Evolutionary conservation across 2,113 vertebrate genomes (phyloP), one percentile per base, ranked within the genome.

Genomic region (Anarrhichthys ocellatus): DNA sequence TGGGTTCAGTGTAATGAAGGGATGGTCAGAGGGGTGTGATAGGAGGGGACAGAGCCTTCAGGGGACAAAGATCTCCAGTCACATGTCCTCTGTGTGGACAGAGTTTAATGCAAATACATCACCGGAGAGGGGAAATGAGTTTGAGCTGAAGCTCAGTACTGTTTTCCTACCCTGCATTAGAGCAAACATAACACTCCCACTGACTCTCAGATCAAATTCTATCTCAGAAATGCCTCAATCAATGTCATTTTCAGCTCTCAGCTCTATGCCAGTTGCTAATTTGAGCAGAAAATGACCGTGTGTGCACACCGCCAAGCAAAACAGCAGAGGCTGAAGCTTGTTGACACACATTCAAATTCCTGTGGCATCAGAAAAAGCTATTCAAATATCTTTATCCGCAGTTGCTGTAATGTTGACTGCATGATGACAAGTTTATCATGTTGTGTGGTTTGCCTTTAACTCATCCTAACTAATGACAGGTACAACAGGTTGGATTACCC

Each of bases 41-140:
- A 74, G 68, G 17, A 81, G 6, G 44, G 18, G 6, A 20, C 0
- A 6, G 17, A 50, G 29, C 20, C 73, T 46, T n/a, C 8, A 72
- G 40, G 65, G 85, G 81, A 67, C 90, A 86, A 89, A 89, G 85
- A 64, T 78, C 84, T 67, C 40, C 36, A 34, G 4, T 84, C 84
- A 89, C 80, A 65, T 91, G 80, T 52, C 29, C 40, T 68, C 80
- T 74, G 36, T 71, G 27, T 76, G 59, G 71, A 78, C 56, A 83
- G 13, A 73, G 67, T 24, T 68, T 36, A 62, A 10, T 36, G 29
- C 68, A 80, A 72, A 66, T 7, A 72, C 22, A 62, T 50, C 18
- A 8, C 66, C 2, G 18, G n/a, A 59, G 5, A 11, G 5, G 6
- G 38, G 1, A 20, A 46, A 54, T 76, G 2, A 32, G 17, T 29